These are phyloP conservation scores for Coptotermes formosanus DNA, from an alignment of 1,140 invertebrate species.

Conservation along the genomic window DNA sequence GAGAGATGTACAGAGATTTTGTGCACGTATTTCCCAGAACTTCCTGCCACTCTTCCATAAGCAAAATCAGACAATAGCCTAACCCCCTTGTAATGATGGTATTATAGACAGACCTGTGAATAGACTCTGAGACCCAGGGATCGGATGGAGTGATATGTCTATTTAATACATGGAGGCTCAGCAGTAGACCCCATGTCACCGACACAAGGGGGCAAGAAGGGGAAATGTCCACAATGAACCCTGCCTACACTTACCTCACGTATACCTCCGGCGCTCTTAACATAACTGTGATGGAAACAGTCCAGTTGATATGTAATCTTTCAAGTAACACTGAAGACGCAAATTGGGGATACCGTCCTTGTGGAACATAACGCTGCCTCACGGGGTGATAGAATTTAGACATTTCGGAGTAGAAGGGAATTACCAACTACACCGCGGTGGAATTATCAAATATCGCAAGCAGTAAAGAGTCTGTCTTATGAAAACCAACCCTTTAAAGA, in stretches of 20 bases:
- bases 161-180: slow-evolving; percentile 16
- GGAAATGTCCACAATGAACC: slow-evolving; percentile 5
- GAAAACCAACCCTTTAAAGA: no score
- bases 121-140: background rate
- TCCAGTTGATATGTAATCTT: no score
- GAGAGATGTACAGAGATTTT: background rate
- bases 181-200: slow-evolving; percentile 7
- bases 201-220: background rate
- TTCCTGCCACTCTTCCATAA: background rate
- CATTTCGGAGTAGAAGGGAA: no score
- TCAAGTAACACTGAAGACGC: no score
- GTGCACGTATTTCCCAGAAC: no score
- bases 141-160: slow-evolving; percentile 29
- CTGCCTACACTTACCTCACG: background rate
- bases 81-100: slow-evolving; percentile 26
- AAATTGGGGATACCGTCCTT: no score
- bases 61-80: background rate
- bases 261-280: background rate
- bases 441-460: no score
- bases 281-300: background rate
- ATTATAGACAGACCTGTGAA: slow-evolving; percentile 28
- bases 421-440: no score
- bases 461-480: no score
- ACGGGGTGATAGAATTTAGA: no score
- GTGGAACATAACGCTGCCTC: no score